phyloP scores from a whole-genome alignment of 2,113 vertebrate genomes.

The Tetrax tetrax region DNA sequence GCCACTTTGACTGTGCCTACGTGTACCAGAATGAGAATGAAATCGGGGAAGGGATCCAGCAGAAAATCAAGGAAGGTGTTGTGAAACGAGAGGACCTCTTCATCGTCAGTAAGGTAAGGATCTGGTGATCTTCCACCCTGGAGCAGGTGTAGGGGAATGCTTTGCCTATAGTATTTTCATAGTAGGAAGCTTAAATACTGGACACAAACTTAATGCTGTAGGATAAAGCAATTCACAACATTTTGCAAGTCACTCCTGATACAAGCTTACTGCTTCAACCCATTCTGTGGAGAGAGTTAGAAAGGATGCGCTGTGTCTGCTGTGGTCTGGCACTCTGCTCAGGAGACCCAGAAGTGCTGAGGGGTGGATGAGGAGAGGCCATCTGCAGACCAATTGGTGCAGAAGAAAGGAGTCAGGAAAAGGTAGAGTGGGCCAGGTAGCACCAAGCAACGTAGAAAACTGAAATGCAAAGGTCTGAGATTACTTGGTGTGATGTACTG shows the following conservation, averaged over 20 bases:
- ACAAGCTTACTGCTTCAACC: not conserved
- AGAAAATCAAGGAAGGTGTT: constrained; percentile 77
- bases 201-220: not conserved
- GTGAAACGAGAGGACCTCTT: constrained; percentile 88
- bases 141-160: not conserved
- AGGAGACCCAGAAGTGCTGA: not conserved
- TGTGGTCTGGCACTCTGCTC: not conserved
- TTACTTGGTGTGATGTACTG: not conserved
- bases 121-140: not conserved
- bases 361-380: not conserved
- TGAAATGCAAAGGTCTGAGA: not conserved
- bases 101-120: constrained; percentile 84
- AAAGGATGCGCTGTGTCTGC: not conserved
- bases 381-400: not conserved
- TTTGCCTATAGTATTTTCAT: not conserved
- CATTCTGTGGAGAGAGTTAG: not conserved
- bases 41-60: constrained; percentile 78
- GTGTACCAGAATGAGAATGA: constrained; percentile 85
- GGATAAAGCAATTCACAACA: not conserved
- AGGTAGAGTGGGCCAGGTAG: not conserved
- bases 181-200: not conserved
- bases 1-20: constrained; percentile 83
- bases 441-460: not conserved
- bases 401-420: not conserved
- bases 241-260: not conserved